Base-by-base conservation (phyloP, 2,113 vertebrate genomes). In the Sigmodon hispidus region DNA sequence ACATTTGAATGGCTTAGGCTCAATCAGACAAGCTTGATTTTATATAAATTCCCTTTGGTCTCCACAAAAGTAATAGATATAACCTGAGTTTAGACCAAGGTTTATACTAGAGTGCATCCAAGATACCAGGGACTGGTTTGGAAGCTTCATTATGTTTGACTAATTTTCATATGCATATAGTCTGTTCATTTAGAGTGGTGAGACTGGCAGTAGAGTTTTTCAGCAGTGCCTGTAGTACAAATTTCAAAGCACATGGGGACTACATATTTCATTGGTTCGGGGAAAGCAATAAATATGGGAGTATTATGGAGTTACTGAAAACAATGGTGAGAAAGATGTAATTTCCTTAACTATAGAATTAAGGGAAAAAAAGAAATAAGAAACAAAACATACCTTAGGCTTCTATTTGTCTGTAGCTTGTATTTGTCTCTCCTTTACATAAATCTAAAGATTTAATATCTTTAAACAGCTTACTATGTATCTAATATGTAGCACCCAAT, bases 261-360 rank as follows among this genome's bases (percentile, higher is more conserved):
- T 55, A 77, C 34, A 45, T 19, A 13, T 84, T 81, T 81, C 59
- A 50, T 26, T 94, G 2, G 43, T 67, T 95, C 93, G 59, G 6
- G 12, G 45, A 88, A 26, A 61, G 21, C 11, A 93, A 73, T 11
- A 36, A 86, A 87, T 80, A 0, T 85, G 57, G 16, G 17, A 93
- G 2, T 21, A 13, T 81, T 93, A 45, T 5, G 70, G 24, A 84
- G 31, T 19, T 90, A 55, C 59, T 79, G 34, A 34, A 93, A 70
- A 96, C 3, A 85, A 75, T 81, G 2, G 59, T 94, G 59, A 89
- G n/a, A 95, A 94, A 89, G 15, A 81, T 88, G n/a, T 55, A n/a
- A n/a, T n/a, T n/a, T n/a, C n/a, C n/a, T n/a, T n/a, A n/a, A n/a
- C n/a, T n/a, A n/a, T n/a, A 75, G 36, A 79, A 85, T 85, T 85